Evolutionary conservation across 2,888 invertebrate species (phyloP), one percentile per base, ranked within the genome.

Genomic region (Bursaphelenchus okinawaensis): DNA sequence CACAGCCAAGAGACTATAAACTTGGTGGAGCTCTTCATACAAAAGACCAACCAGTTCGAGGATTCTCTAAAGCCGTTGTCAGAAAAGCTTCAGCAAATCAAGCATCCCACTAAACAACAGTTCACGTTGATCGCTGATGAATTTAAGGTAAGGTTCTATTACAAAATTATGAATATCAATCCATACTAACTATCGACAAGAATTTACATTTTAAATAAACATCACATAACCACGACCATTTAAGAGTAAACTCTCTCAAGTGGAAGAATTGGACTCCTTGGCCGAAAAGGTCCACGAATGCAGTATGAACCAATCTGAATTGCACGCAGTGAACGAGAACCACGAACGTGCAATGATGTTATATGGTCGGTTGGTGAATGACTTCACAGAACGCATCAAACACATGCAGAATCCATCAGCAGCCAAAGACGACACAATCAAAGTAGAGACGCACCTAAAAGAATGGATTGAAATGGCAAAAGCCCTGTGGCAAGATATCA

Each of bases 331-430:
- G n/a, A 78, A 81, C 56, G 78, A 79, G 51, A 77, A 75, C 0
- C 80, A 78, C 66, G 77, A 80, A 55, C 65, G 69, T 19, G 80
- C 80, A 64, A 79, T 79, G 56, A 73, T 75, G 63, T 73, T 72
- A 8, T 78, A 76, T 75, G 77, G 75, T 7, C 54, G 66, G 12
- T 72, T 78, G 57, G 78, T 78, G 52, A 75, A 74, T 19, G 75
- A 75, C 62, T 76, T 78, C 64, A 72, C 69, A 51, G 77, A 77
- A 54, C 72, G 75, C 7, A 75, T 78, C 69, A 73, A 77, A 57
- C 68, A 70, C 2, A 55, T 78, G 40, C 71, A 77, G 0, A 76
- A 74, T 9, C 73, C 75, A 20, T 63, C 64, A 8, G 66, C 71
- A 55, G 70, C 68, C 7, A 71, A 67, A 20, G 73, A 74, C 20